Evolutionary conservation across 2,888 invertebrate genomes (phyloP).

Genomic region (Parthenolecanium corni): DNA sequence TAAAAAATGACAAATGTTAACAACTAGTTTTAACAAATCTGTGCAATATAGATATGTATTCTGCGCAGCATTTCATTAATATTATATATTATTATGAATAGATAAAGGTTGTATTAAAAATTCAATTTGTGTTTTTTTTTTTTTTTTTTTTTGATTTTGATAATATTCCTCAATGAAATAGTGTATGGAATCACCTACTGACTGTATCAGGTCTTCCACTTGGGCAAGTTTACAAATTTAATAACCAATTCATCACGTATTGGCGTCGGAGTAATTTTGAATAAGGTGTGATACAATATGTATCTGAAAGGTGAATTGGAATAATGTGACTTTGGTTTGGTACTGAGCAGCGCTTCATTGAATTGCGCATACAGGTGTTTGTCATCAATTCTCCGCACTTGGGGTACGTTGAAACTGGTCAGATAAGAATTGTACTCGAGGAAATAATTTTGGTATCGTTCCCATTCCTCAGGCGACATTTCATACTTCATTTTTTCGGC

Average conservation of each 20-base stretch:
- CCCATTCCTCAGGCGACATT: constrained; percentile 7
- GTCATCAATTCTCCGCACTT: constrained; percentile 1
- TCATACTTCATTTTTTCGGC: constrained; percentile 3
- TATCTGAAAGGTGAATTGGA: constrained; percentile 17
- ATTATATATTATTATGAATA: constrained; percentile 28
- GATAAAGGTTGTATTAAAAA: constrained; percentile 28
- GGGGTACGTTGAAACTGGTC: neutral
- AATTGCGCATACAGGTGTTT: constrained; percentile 1
- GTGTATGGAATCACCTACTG: no score
- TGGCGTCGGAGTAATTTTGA: constrained; percentile 10
- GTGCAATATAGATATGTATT: constrained; percentile 26
- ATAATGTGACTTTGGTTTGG: constrained; percentile 10
- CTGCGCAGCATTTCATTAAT: constrained; percentile 29
- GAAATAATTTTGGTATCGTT: constrained; percentile 7
- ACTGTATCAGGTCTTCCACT: no score
- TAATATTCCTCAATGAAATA: no score
- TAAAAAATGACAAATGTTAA: constrained; percentile 28
- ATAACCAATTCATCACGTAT: constrained; percentile 17
- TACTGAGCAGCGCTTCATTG: neutral
- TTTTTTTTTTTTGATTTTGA: no score
- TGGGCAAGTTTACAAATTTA: constrained; percentile 21
- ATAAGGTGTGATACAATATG: constrained; percentile 9
- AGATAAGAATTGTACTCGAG: constrained; percentile 17
- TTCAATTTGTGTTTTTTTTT: constrained; percentile 3
- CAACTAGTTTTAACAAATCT: no score